Evolutionary conservation across 2,797 vertebrate genomes (phyloP).

Genomic region (Acropternis orthonyx): DNA sequence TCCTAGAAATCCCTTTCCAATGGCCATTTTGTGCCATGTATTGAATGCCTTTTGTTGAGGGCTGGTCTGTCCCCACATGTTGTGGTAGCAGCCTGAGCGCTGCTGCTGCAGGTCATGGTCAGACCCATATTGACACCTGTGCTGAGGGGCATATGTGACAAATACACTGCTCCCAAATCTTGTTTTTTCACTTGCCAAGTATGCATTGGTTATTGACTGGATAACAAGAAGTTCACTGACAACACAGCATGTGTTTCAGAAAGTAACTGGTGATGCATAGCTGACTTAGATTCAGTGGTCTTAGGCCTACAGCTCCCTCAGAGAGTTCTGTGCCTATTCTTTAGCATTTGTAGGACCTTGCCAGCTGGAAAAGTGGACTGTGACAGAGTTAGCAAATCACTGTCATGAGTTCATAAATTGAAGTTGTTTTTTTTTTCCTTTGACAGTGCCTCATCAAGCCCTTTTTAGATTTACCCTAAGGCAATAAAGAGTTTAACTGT

Average conservation of each 20-base stretch:
- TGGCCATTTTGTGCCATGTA: fast-evolving
- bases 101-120: no score
- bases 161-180: background rate
- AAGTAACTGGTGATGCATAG: background rate
- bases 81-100: fast-evolving
- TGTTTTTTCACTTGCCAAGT: background rate
- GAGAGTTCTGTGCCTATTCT: background rate
- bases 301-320: background rate
- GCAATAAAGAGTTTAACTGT: background rate
- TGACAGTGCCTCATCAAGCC: background rate
- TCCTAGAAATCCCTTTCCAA: background rate
- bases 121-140: fast-evolving
- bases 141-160: background rate
- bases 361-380: background rate
- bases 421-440: background rate
- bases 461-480: background rate
- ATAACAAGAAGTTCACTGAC: background rate
- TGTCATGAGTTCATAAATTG: background rate
- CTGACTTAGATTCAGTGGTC: background rate
- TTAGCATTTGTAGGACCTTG: background rate
- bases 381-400: background rate
- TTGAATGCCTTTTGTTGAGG: fast-evolving
- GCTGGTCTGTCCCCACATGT: fast-evolving
- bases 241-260: fast-evolving
- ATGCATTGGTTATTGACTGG: background rate